Evolutionary conservation across 2,113 vertebrate species (phyloP).

Genomic region (Erythrolamprus reginae): DNA sequence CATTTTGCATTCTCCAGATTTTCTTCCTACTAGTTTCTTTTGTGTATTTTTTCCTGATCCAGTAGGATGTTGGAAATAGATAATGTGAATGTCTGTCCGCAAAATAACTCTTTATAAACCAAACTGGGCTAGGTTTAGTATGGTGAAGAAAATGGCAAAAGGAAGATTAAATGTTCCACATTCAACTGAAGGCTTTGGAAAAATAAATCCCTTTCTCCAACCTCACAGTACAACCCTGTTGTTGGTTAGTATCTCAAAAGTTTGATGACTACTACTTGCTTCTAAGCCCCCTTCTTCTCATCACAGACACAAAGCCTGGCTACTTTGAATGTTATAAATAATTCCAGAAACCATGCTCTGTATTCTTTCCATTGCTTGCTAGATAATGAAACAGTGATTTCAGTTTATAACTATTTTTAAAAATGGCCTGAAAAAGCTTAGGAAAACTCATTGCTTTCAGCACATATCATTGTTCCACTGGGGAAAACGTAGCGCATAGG

Average conservation of each 20-base stretch:
- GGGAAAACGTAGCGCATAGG: no score
- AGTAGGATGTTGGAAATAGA: neutral
- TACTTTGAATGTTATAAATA: neutral
- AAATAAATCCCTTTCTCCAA: neutral
- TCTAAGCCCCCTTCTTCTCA: neutral
- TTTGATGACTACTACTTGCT: neutral
- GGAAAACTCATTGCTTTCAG: neutral
- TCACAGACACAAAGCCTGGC: neutral
- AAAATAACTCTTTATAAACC: neutral
- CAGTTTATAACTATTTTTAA: neutral
- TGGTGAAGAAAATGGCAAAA: neutral
- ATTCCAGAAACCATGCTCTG: neutral
- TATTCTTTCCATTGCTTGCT: neutral
- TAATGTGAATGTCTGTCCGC: neutral
- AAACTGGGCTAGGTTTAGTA: neutral
- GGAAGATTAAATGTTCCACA: neutral
- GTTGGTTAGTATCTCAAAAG: neutral
- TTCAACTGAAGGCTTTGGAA: neutral
- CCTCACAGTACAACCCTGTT: neutral
- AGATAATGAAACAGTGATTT: neutral
- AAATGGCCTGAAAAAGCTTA: neutral
- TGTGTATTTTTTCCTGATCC: neutral
- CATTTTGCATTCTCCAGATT: neutral
- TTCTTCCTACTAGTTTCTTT: neutral
- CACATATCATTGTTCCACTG: no score